Percentiles rank a stretch among this genome's conserved stretches.
Evolutionary conservation across 2,888 invertebrate species (phyloP).

Genomic region (Macrophya annulata): DNA sequence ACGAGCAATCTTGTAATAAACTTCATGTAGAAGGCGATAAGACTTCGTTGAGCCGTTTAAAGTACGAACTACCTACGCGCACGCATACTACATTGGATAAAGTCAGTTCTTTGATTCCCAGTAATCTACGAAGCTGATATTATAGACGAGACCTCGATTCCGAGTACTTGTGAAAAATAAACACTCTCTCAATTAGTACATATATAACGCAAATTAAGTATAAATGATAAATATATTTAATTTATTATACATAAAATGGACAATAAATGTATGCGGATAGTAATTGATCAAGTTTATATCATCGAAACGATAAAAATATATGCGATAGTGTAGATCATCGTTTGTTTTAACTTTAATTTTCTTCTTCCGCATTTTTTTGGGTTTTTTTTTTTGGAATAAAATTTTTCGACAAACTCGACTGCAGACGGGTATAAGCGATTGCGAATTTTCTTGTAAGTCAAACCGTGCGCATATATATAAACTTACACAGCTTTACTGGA

Average conservation of each 20-base stretch:
- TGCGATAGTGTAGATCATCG: neutral
- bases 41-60: slow-evolving; percentile 63
- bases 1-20: slow-evolving; percentile 67
- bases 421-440: neutral
- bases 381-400: neutral
- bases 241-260: neutral
- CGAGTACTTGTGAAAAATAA: slow-evolving; percentile 18
- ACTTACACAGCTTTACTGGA: neutral
- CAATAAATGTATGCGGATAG: neutral
- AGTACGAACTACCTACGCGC: slow-evolving; percentile 60
- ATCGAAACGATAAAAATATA: neutral
- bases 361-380: neutral
- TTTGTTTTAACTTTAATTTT: neutral
- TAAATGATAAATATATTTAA: neutral
- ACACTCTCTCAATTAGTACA: slow-evolving; percentile 4
- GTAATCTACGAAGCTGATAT: slow-evolving; percentile 32
- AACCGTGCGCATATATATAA: neutral
- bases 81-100: neutral
- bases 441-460: neutral
- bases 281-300: neutral
- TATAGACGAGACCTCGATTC: slow-evolving; percentile 36
- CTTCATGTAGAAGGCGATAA: slow-evolving; percentile 49
- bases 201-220: neutral
- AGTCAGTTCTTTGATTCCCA: slow-evolving; percentile 28
- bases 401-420: neutral